These are phyloP conservation scores for Lepisosteus oculatus DNA, from an alignment of 2,113 vertebrate species.

Conservation along the genomic window DNA sequence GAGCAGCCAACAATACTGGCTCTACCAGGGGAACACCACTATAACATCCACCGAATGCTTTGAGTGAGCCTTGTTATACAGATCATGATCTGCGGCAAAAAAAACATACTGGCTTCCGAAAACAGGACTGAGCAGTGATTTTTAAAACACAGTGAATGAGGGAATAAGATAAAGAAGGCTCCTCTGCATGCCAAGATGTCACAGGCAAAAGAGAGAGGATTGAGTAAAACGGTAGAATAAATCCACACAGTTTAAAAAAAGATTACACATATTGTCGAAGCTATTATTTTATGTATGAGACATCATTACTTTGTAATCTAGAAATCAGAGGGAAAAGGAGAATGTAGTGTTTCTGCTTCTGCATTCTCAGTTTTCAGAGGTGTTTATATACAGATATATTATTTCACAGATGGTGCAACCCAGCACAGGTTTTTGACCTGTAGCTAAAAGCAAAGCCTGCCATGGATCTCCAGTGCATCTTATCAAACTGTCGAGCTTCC, in stretches of 20 bases:
- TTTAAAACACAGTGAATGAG: too few species aligned
- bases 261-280: neutral
- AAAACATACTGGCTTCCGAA: too few species aligned
- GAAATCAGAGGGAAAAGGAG: neutral
- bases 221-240: too few species aligned
- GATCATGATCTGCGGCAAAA: too few species aligned
- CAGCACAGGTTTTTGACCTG: neutral
- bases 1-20: too few species aligned
- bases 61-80: too few species aligned
- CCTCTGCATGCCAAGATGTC: too few species aligned
- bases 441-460: neutral
- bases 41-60: too few species aligned
- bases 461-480: conserved; percentile 13
- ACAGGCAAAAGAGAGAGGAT: too few species aligned
- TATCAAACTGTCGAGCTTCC: conserved; percentile 24
- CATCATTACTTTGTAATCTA: conserved; percentile 1
- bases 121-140: too few species aligned
- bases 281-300: conserved; percentile 13
- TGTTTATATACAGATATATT: neutral
- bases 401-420: conserved; percentile 3
- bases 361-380: neutral
- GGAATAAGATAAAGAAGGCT: too few species aligned
- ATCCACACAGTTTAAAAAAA: neutral
- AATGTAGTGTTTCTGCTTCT: neutral
- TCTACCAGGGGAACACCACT: too few species aligned